Base-by-base conservation (phyloP, 1,140 invertebrate species). In the Ectropis grisescens region DNA sequence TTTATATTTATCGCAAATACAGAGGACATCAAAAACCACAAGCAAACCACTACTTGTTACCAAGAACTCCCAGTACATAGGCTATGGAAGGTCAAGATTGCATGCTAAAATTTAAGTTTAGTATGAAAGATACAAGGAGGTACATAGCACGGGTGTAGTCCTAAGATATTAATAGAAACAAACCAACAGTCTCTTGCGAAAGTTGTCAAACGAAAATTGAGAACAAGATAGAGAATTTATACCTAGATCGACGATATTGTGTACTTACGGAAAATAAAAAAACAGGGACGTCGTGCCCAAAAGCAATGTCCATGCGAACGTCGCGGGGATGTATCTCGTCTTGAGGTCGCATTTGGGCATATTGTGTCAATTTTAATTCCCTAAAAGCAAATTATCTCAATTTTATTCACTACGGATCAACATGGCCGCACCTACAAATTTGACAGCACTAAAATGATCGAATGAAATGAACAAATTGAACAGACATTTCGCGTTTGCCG, bases 261-360 rank as follows among this genome's bases (percentile, higher is more conserved):
- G 61, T 78, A 95, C 94, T 96, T 87, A 97, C 95, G 96, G 94
- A 84, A 94, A 97, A 82, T 92, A 94, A 85, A 97, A 98, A 88
- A 98, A 98, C 50, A 96, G 86, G 59, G 89, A 89, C 50, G 96
- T 97, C 47, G 95, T 93, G 60, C 89, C 89, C 59, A 98, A 84
- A 50, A 98, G 86, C 60, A 98, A 85, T 44, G 90, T 90, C 97
- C 97, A 99, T 66, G 97, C 96, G 85, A 97, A 93, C 66, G 93
- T 93, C 68, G 96, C 96, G 80, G 97, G 97, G 85, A 98, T 90
- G 85, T 93, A 95, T 86, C 92, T 92, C 70, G 93, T 94, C 83
- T 92, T 94, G 68, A 93, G 89, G 87, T 94, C 92, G 87, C 93
- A 95, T 92, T 92, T 92, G 87, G 92, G 91, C 93, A 94, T 95